Conservation (phyloP, 2,113 vertebrate species). For the Bubo blakistoni region DNA sequence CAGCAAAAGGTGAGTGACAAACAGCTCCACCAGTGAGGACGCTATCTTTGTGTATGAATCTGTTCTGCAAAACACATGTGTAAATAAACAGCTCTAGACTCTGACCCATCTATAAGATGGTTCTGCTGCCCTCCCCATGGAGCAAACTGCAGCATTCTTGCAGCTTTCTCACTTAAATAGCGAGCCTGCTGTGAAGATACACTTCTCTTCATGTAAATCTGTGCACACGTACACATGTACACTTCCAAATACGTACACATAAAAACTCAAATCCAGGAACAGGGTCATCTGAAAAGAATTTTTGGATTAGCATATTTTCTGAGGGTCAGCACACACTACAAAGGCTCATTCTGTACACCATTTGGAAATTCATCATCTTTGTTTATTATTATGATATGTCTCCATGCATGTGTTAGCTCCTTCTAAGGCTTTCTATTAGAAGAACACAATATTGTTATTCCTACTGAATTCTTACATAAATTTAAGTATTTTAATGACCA, state of each 20-base stretch:
- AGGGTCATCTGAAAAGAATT: background rate
- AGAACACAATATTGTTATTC: background rate
- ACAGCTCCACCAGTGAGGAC: background rate
- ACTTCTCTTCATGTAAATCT: background rate
- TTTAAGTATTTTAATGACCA: background rate
- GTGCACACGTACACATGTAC: background rate
- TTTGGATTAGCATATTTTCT: background rate
- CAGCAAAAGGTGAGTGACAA: background rate
- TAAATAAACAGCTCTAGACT: background rate
- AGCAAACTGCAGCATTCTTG: background rate
- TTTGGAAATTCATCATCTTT: background rate
- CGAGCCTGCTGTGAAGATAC: background rate
- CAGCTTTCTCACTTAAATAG: background rate
- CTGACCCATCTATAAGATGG: background rate
- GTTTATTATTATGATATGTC: background rate
- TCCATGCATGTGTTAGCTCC: background rate
- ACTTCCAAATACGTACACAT: background rate
- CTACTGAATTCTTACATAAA: background rate
- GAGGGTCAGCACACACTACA: background rate
- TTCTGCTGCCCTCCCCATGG: background rate
- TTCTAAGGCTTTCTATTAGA: background rate
- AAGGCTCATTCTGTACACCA: background rate
- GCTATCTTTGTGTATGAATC: background rate
- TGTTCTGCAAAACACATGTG: background rate
- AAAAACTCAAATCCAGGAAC: background rate